phyloP scores from a whole-genome alignment of 2,888 invertebrate species.

The Rhaphigaster nebulosa region DNA sequence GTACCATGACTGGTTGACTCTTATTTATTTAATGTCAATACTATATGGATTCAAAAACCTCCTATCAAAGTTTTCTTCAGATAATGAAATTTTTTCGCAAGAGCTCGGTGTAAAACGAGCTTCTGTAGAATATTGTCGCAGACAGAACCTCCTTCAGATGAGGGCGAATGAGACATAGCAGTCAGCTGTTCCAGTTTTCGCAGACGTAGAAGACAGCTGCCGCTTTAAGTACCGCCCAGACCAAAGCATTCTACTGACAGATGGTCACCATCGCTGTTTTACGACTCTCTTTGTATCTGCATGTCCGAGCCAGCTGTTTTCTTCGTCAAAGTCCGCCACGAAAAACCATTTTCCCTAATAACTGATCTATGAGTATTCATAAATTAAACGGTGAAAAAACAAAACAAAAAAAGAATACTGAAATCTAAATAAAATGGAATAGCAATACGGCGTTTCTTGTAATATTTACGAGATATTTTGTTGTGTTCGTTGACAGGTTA shows the following conservation, averaged over 20 bases:
- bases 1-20: too few species aligned
- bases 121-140: not conserved
- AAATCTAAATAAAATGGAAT: too few species aligned
- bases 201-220: not conserved
- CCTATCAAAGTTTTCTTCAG: too few species aligned
- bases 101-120: too few species aligned
- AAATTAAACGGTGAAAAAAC: not conserved
- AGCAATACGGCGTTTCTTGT: too few species aligned
- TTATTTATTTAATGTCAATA: too few species aligned
- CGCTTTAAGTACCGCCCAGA: not conserved
- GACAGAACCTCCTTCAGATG: not conserved
- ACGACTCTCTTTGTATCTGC: not conserved
- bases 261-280: not conserved
- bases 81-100: too few species aligned
- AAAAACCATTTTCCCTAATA: not conserved
- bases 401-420: too few species aligned
- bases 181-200: not conserved
- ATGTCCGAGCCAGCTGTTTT: constrained; percentile 3
- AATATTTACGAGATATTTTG: too few species aligned
- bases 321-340: not conserved
- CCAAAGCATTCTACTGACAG: not conserved
- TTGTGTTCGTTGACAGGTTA: not conserved
- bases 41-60: too few species aligned
- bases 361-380: not conserved
- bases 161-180: not conserved